Base-by-base conservation (phyloP, 2,888 invertebrate species). In the Philopedon plagiatum region DNA sequence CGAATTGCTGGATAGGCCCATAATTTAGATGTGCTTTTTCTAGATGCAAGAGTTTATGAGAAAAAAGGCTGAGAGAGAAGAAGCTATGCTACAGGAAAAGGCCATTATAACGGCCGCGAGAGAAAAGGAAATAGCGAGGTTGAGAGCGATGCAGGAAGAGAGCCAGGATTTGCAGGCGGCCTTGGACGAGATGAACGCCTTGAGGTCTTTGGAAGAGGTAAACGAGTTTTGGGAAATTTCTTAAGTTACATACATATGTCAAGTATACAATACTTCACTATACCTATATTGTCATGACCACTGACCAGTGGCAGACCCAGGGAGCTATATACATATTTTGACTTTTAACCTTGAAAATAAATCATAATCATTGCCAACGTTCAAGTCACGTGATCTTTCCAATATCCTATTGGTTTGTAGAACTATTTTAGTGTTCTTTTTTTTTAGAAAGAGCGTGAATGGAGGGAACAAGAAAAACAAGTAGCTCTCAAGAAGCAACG, bases 401-500 rank as follows among this genome's bases (percentile, higher is more conserved):
- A n/a, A n/a, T 0, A 62, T 26, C 19, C 11, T 23, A 57, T 34
- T 57, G 8, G n/a, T 8, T 57, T 56, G 23, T 26, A 32, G 18
- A 13, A 29, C 11, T 15, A n/a, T 34, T 18, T 51, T 19, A 18
- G 23, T 46, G 13, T 19, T 37, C 9, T 58, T 61, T n/a, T 9
- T 49, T 63, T 29, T 19, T 26, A 90, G 85, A 91, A 92, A 19
- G 93, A 93, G 81, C 86, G 91, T 9, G 90, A 91, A 77, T 93
- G 92, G 89, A 86, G 93, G 0, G 86, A 88, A 9, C 88, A 88
- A 70, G 93, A 93, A 83, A 87, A 89, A 29, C 89, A 89, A 66
- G 89, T 87, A 0, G 92, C 91, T 7, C 79, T 89, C 61, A 90
- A 88, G 79, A 86, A 88, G 74, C 87, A 88, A 76, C 86, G 87